Conservation (phyloP, 2,888 invertebrate species). For the Aquatica leii region DNA sequence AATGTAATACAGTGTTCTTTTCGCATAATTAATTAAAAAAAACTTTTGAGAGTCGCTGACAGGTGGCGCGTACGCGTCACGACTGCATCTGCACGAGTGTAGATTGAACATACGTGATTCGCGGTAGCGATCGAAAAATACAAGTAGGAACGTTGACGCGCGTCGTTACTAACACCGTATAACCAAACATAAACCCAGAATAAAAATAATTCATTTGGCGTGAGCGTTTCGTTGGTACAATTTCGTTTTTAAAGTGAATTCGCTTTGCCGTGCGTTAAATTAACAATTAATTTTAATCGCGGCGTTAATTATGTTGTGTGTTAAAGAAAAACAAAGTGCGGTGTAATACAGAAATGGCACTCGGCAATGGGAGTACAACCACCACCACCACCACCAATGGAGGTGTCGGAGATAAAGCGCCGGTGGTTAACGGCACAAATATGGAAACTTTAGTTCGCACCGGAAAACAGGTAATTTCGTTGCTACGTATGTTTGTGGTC, state of each 20-base stretch:
- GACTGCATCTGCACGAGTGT: too few relatives aligned
- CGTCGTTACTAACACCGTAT: not conserved
- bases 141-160: too few relatives aligned
- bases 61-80: too few relatives aligned
- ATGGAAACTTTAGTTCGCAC: conserved; percentile 67
- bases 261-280: not conserved
- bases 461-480: conserved; percentile 64
- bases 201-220: conserved; percentile 10
- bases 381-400: conserved; percentile 57
- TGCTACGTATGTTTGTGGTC: too few relatives aligned
- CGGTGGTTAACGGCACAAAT: conserved; percentile 68
- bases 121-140: too few relatives aligned
- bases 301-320: conserved; percentile 2
- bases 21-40: too few relatives aligned
- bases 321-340: not conserved
- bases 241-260: not conserved
- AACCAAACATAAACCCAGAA: not conserved
- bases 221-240: not conserved
- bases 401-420: conserved; percentile 63
- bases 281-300: not conserved
- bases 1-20: too few relatives aligned
- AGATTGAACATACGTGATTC: too few relatives aligned
- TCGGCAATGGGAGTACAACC: conserved; percentile 56
- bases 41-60: too few relatives aligned
- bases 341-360: conserved; percentile 51